These are phyloP conservation scores for Caenorhabditis zanzibari DNA, from an alignment of 2,888 invertebrate species.

Conservation along the genomic window DNA sequence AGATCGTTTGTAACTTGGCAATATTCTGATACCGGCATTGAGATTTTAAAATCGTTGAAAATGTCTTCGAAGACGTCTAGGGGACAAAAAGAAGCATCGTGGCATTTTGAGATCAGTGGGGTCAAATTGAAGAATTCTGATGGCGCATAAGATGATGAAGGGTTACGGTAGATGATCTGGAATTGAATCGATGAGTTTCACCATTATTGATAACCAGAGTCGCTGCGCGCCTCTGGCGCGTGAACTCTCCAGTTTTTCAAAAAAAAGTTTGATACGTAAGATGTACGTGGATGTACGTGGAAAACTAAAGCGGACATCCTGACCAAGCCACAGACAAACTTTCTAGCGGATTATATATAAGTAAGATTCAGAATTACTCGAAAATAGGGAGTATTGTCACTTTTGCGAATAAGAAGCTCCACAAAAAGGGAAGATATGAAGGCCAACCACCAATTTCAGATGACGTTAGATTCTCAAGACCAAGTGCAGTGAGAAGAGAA, in stretches of 20 bases:
- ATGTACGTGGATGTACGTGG: no score
- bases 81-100: constrained; percentile 17
- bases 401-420: constrained; percentile 24
- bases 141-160: neutral
- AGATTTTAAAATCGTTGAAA: constrained; percentile 28
- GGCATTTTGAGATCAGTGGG: constrained; percentile 29
- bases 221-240: no score
- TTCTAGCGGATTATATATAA: no score
- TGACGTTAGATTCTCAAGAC: constrained; percentile 43
- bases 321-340: no score
- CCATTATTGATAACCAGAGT: no score
- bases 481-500: constrained; percentile 42
- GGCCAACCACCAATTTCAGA: constrained; percentile 56
- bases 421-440: constrained; percentile 45
- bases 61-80: constrained; percentile 17
- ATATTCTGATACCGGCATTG: constrained; percentile 29
- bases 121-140: constrained; percentile 38
- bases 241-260: no score
- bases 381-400: constrained; percentile 31
- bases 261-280: no score
- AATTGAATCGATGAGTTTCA: neutral
- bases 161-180: constrained; percentile 49
- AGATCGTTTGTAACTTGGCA: constrained; percentile 42
- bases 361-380: no score
- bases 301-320: no score